Evolutionary conservation across 1,140 invertebrate species (phyloP).

Genomic region (Scaptomyza hsui): DNA sequence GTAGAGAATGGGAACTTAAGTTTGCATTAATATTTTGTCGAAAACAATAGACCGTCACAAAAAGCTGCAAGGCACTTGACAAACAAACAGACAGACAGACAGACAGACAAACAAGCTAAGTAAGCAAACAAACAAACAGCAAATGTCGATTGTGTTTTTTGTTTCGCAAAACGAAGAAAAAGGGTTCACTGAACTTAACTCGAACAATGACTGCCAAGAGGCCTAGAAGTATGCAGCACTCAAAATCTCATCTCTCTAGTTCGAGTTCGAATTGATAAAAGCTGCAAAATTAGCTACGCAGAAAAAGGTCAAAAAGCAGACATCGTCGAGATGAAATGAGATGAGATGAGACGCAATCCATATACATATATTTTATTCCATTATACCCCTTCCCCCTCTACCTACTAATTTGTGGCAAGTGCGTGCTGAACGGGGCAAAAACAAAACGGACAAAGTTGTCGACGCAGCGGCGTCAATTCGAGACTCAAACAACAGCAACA

Average conservation of each 20-base stretch:
- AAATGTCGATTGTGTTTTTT: constrained; percentile 42
- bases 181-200: constrained; percentile 34
- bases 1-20: constrained; percentile 18
- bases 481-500: constrained; percentile 9
- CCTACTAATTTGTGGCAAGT: constrained; percentile 34
- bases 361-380: constrained; percentile 2
- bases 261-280: constrained; percentile 37
- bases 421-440: constrained; percentile 49
- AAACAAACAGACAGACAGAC: constrained; percentile 37
- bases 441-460: constrained; percentile 8
- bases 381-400: neutral
- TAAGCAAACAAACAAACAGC: constrained; percentile 4
- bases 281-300: constrained; percentile 61
- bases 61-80: constrained; percentile 19
- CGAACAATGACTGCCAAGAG: constrained; percentile 1
- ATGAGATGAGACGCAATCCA: neutral
- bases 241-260: neutral
- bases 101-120: constrained; percentile 27
- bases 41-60: constrained; percentile 48
- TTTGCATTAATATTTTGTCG: constrained; percentile 33
- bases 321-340: constrained; percentile 12
- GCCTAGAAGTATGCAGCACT: constrained; percentile 43
- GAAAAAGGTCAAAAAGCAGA: constrained; percentile 73
- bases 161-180: constrained; percentile 16
- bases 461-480: constrained; percentile 32